These are phyloP conservation scores for Spisula subtruncata DNA, from an alignment of 2,888 invertebrate species.

Conservation along the genomic window DNA sequence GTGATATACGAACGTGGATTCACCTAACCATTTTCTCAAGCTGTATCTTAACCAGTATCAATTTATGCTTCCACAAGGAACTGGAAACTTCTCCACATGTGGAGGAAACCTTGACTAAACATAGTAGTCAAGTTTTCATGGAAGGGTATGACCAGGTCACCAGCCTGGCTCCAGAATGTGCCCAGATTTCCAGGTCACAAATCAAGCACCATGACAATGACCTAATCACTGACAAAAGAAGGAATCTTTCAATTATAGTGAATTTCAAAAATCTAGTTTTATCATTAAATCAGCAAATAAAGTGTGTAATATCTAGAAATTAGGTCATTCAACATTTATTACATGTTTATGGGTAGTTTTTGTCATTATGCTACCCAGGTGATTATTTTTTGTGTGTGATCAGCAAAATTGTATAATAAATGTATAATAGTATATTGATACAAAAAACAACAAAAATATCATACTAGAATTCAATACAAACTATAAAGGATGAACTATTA, in stretches of 20 bases:
- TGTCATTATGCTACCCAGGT: not conserved
- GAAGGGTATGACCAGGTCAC: not conserved
- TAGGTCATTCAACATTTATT: too few relatives aligned
- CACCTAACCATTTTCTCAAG: too few relatives aligned
- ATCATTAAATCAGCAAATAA: too few relatives aligned
- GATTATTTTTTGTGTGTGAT: not conserved
- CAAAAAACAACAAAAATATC: conserved; percentile 1
- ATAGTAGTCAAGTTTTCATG: not conserved
- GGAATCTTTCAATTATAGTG: too few relatives aligned
- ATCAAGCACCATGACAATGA: not conserved
- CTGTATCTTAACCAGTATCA: too few relatives aligned
- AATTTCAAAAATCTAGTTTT: too few relatives aligned
- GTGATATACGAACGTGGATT: too few relatives aligned
- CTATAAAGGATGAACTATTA: not conserved
- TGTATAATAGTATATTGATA: not conserved
- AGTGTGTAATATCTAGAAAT: too few relatives aligned
- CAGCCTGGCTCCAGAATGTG: not conserved
- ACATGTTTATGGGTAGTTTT: too few relatives aligned
- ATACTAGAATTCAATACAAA: conserved; percentile 9
- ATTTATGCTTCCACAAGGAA: too few relatives aligned
- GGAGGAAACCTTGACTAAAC: too few relatives aligned
- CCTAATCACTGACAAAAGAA: not conserved
- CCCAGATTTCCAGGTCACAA: not conserved
- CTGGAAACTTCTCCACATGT: too few relatives aligned
- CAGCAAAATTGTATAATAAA: not conserved